Conservation (phyloP, 2,888 invertebrate species). For the Andrena flavipes region DNA sequence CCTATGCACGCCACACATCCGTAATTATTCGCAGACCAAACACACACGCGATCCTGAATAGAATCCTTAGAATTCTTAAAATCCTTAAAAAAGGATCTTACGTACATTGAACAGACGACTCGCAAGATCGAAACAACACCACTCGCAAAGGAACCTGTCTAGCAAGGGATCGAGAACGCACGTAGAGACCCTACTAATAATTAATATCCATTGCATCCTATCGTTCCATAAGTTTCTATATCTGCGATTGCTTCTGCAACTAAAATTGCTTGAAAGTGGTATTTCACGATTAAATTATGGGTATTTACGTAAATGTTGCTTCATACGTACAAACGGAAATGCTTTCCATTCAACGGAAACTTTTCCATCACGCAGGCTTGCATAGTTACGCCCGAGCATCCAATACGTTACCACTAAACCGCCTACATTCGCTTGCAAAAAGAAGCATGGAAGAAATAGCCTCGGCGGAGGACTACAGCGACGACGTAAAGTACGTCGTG, state of each 20-base stretch:
- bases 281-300: neutral
- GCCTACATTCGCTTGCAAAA: neutral
- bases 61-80: too few relatives aligned
- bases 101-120: too few relatives aligned
- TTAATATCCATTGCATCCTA: too few relatives aligned
- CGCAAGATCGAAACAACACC: too few relatives aligned
- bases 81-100: too few relatives aligned
- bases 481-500: slow-evolving; percentile 22
- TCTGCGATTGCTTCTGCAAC: too few relatives aligned
- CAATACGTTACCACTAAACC: neutral
- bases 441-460: neutral
- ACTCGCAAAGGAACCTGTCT: too few relatives aligned
- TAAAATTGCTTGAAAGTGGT: neutral
- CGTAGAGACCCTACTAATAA: too few relatives aligned
- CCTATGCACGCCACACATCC: neutral
- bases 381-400: neutral
- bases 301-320: too few relatives aligned
- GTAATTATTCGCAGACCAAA: neutral
- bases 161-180: too few relatives aligned
- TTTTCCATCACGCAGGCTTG: neutral
- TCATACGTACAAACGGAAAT: neutral
- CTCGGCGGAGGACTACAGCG: neutral
- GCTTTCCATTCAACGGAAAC: neutral
- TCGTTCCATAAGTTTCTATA: too few relatives aligned
- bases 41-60: too few relatives aligned